Evolutionary conservation across 2,113 vertebrate genomes (phyloP).

Genomic region (Lepus europaeus): DNA sequence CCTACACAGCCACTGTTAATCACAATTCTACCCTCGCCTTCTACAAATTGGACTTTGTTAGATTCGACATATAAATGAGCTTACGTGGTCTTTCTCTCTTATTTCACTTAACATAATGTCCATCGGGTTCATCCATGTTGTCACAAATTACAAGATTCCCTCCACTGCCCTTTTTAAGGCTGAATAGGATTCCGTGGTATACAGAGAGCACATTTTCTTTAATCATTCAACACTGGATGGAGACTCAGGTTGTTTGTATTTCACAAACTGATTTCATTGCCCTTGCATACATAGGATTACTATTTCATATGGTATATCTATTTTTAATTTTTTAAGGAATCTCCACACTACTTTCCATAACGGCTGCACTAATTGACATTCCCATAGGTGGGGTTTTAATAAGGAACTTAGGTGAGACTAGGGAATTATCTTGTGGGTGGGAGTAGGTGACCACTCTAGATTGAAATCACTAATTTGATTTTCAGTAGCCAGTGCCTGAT

Average conservation of each 20-base stretch:
- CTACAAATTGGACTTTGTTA: background rate
- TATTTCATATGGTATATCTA: background rate
- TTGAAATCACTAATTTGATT: conserved; percentile 24
- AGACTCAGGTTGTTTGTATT: background rate
- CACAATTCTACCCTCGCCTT: background rate
- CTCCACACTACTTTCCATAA: background rate
- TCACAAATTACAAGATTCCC: background rate
- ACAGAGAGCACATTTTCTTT: background rate
- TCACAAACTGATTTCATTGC: background rate
- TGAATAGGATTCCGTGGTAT: background rate
- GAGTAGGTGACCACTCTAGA: background rate
- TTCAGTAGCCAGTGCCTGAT: background rate
- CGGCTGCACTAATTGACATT: background rate
- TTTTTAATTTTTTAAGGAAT: background rate
- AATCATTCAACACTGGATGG: background rate
- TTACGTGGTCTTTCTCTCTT: background rate
- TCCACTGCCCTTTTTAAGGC: background rate
- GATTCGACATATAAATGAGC: background rate
- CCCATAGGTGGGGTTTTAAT: background rate
- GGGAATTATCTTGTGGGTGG: background rate
- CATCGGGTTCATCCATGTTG: background rate
- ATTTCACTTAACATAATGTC: background rate
- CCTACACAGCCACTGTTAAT: background rate
- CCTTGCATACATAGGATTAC: background rate
- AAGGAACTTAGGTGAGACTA: background rate